Evolutionary conservation across 1,140 invertebrate species (phyloP).

Genomic region (Trichogramma pretiosum): DNA sequence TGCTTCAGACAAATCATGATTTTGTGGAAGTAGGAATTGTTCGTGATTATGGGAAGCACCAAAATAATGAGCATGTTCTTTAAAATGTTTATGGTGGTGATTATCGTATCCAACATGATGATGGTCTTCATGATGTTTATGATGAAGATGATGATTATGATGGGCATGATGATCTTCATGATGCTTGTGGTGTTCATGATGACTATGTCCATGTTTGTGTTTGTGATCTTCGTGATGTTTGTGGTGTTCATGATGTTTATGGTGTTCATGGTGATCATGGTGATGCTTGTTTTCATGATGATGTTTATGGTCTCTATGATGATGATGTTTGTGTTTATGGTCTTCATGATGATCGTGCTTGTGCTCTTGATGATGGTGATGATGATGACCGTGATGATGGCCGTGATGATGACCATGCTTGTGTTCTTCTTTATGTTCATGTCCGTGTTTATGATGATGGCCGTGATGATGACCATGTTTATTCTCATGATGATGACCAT

Average conservation of each 20-base stretch:
- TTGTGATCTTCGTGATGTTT: slow-evolving; percentile 6
- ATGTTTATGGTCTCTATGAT: slow-evolving; percentile 9
- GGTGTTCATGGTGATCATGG: slow-evolving; percentile 10
- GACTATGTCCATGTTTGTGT: slow-evolving; percentile 6
- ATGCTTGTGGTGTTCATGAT: slow-evolving; percentile 8
- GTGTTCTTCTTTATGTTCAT: slow-evolving; percentile 12
- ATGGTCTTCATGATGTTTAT: slow-evolving; percentile 5
- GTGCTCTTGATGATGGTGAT: slow-evolving; percentile 12
- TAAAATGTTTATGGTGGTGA: slow-evolving; percentile 4
- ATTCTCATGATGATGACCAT: slow-evolving; percentile 6
- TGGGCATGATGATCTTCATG: slow-evolving; percentile 6
- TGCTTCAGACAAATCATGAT: slow-evolving; percentile 10
- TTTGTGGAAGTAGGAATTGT: no score
- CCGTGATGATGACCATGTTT: slow-evolving; percentile 8
- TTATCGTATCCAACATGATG: background rate
- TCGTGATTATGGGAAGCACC: slow-evolving; percentile 11
- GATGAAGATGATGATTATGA: slow-evolving; percentile 1
- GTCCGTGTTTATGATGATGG: slow-evolving; percentile 9
- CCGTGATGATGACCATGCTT: slow-evolving; percentile 10
- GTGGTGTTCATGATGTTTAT: slow-evolving; percentile 10
- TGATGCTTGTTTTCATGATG: slow-evolving; percentile 9
- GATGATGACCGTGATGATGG: slow-evolving; percentile 10
- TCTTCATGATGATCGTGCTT: slow-evolving; percentile 11
- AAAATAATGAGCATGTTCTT: background rate
- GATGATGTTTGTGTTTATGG: slow-evolving; percentile 12